Percentiles rank a stretch among this genome's conserved stretches.
Evolutionary conservation across 2,888 invertebrate genomes (phyloP).

Genomic region (Nipponacmea schrenckii): DNA sequence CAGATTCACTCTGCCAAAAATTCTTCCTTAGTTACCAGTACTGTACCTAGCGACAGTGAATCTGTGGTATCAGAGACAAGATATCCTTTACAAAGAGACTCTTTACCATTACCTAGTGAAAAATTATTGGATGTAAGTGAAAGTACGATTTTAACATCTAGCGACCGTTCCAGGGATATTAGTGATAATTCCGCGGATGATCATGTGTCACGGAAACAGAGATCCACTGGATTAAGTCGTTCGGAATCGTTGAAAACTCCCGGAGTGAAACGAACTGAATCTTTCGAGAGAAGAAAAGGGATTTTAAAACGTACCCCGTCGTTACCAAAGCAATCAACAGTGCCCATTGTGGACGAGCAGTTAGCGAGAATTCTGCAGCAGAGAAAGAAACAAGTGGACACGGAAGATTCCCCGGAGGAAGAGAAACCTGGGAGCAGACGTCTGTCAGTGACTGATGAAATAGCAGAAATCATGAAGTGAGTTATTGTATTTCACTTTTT

Average conservation of each 20-base stretch:
- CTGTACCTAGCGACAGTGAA: constrained; percentile 7
- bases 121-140: constrained; percentile 2
- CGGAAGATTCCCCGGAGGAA: constrained; percentile 23
- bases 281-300: constrained; percentile 48
- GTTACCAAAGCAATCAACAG: constrained; percentile 37
- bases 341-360: constrained; percentile 50
- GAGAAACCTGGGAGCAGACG: constrained; percentile 17
- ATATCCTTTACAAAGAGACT: constrained; percentile 2
- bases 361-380: constrained; percentile 47
- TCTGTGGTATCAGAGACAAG: constrained; percentile 10
- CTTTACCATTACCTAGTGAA: not conserved
- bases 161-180: not conserved
- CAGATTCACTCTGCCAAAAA: not conserved
- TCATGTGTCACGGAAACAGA: not conserved
- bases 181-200: not conserved
- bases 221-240: constrained; percentile 2
- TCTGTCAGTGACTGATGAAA: constrained; percentile 46
- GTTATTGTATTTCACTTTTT: constrained; percentile 13
- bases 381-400: constrained; percentile 39
- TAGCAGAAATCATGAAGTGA: constrained; percentile 43
- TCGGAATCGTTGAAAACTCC: constrained; percentile 12
- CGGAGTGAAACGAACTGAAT: constrained; percentile 35
- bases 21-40: constrained; percentile 1
- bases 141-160: not conserved
- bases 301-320: constrained; percentile 56